Percentiles rank a stretch among this genome's conserved stretches.
phyloP scores from a whole-genome alignment of 2,888 invertebrate genomes.

The Oxystoma pomonae region DNA sequence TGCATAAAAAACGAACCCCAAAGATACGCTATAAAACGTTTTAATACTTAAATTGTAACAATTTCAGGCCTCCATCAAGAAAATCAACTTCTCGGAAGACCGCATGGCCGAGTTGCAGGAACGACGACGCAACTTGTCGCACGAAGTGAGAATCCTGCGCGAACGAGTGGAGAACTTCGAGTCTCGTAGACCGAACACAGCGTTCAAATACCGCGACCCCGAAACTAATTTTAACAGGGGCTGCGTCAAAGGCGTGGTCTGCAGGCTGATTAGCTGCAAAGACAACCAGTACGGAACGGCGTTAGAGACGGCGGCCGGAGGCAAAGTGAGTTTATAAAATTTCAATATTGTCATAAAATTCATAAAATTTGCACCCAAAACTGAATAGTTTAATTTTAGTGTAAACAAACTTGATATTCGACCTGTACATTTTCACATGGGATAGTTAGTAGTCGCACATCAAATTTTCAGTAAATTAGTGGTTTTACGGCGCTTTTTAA shows the following conservation, averaged over 20 bases:
- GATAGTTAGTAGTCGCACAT: too few relatives aligned
- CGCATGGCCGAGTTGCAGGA: constrained; percentile 53
- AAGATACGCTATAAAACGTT: constrained; percentile 1
- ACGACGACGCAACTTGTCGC: constrained; percentile 50
- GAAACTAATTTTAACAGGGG: constrained; percentile 64
- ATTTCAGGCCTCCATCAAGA: constrained; percentile 44
- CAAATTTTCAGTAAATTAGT: too few relatives aligned
- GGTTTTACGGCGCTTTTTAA: too few relatives aligned
- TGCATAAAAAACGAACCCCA: too few relatives aligned
- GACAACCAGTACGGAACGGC: constrained; percentile 71
- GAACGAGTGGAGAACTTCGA: constrained; percentile 58
- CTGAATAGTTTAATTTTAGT: too few relatives aligned
- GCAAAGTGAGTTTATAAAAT: constrained; percentile 68
- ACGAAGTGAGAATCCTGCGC: constrained; percentile 53
- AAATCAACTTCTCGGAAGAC: constrained; percentile 59
- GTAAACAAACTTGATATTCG: too few relatives aligned
- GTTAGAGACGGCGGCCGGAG: constrained; percentile 81
- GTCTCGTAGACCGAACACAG: constrained; percentile 53
- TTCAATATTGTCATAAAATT: too few relatives aligned
- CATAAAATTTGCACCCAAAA: too few relatives aligned
- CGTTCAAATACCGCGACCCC: constrained; percentile 77
- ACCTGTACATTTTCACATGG: too few relatives aligned
- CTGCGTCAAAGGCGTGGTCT: constrained; percentile 73
- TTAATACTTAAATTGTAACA: constrained; percentile 2
- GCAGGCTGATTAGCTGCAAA: constrained; percentile 69